These are phyloP conservation scores for Hydra vulgaris DNA, from an alignment of 30 jellyfish, hydroid and myxozoan genomes.

Conservation along the genomic window DNA sequence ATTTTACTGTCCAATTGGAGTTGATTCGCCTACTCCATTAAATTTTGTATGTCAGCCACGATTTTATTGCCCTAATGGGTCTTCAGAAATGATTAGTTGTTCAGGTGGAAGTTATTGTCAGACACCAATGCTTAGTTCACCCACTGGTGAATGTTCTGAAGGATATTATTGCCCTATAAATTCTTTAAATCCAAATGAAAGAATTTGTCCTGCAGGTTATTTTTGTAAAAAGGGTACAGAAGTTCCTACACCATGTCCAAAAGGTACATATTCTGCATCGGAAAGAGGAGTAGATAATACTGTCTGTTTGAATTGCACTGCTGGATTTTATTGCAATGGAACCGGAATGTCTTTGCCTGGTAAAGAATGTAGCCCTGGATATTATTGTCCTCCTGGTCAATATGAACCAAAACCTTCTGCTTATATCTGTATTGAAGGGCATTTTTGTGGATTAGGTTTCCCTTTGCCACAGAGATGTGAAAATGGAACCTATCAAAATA, in stretches of 20 bases:
- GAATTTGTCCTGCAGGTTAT: constrained; percentile 56
- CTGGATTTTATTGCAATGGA: constrained; percentile 66
- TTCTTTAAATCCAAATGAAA: constrained; percentile 43
- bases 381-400: constrained; percentile 89
- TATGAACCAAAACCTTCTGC: constrained; percentile 39
- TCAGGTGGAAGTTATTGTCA: constrained; percentile 70
- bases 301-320: constrained; percentile 68
- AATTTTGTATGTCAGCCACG: constrained; percentile 52
- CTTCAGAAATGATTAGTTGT: constrained; percentile 65
- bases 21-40: constrained; percentile 30
- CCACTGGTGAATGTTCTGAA: constrained; percentile 58
- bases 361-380: constrained; percentile 55
- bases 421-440: constrained; percentile 73
- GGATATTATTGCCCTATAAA: constrained; percentile 95
- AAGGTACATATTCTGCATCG: constrained; percentile 67
- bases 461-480: constrained; percentile 70
- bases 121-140: constrained; percentile 43
- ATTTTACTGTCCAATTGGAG: constrained; percentile 75
- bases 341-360: constrained; percentile 54
- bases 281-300: constrained; percentile 32
- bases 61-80: constrained; percentile 74
- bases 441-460: constrained; percentile 63
- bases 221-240: constrained; percentile 62
- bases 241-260: constrained; percentile 60
- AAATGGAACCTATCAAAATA: constrained; percentile 82